Conservation (phyloP, 1,140 invertebrate genomes). For the Lanistes nyassanus region DNA sequence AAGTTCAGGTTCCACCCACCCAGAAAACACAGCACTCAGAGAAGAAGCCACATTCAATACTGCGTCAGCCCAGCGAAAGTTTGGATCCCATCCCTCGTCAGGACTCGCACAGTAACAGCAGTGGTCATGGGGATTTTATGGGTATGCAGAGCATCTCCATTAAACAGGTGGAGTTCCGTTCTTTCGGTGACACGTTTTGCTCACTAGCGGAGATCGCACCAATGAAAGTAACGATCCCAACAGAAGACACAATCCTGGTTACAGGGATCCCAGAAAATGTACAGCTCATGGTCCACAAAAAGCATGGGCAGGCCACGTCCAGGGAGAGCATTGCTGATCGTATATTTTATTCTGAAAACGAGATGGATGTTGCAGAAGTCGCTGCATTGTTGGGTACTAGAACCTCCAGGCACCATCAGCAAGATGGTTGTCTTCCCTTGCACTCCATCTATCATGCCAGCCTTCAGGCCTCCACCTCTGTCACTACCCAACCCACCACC, state of each 20-base stretch:
- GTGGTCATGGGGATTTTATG: slow-evolving; percentile 23
- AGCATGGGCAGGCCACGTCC: slow-evolving; percentile 23
- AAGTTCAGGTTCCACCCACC: slow-evolving; percentile 7
- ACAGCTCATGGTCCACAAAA: slow-evolving; percentile 48
- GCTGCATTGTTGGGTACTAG: slow-evolving; percentile 32
- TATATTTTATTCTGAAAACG: slow-evolving; percentile 49
- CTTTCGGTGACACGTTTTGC: slow-evolving; percentile 45
- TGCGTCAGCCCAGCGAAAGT: slow-evolving; percentile 18
- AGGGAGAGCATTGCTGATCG: slow-evolving; percentile 37
- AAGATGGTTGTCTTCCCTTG: too few relatives aligned
- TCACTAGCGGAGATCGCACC: slow-evolving; percentile 46
- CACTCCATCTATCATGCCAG: too few relatives aligned
- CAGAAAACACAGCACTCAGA: neutral
- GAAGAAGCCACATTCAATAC: slow-evolving; percentile 10
- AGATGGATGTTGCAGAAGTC: slow-evolving; percentile 51
- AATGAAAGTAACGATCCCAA: slow-evolving; percentile 56
- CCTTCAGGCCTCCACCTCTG: too few relatives aligned
- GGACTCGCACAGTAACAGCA: slow-evolving; percentile 13
- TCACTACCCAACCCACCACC: too few relatives aligned
- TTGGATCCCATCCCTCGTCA: slow-evolving; percentile 16
- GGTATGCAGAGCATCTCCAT: slow-evolving; percentile 35
- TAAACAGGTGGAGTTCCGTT: slow-evolving; percentile 54
- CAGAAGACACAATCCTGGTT: slow-evolving; percentile 50
- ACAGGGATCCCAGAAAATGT: slow-evolving; percentile 47
- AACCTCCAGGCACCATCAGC: too few relatives aligned